Evolutionary conservation across 2,113 vertebrate species (phyloP), one percentile per base, ranked within the genome.

Genomic region (Tetraodon nigroviridis): DNA sequence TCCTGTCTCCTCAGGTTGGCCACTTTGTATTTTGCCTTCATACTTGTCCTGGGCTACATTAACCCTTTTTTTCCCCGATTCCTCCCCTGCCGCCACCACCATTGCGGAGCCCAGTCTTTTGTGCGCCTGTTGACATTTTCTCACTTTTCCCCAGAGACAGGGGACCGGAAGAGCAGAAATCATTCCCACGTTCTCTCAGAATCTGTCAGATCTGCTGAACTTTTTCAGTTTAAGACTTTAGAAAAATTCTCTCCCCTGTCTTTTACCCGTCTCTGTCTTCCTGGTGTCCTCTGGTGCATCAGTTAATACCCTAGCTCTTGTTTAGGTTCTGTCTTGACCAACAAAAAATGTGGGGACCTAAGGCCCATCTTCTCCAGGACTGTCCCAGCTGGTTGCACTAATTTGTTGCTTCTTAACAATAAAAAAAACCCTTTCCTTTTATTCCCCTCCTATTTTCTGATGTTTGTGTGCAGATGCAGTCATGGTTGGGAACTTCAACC

Each of bases 401-500:
- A 42, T 29, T 18, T 51, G 41, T 45, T 50, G 15, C 29, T 48
- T 53, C 29, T 45, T 37, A 13, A 7, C 13, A 12, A 16, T 52
- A 55, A 45, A 59, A 53, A 41, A 55, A 46, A 53, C 17, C 56
- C 18, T 17, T 37, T 58, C 75, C 44, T 76, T 45, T 50, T 8
- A n/a, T 11, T 44, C 41, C 3, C 41, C 6, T 11, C 12, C 16
- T 8, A 13, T 44, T 44, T 44, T 44, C 16, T 44, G 24, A 27
- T 5, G 24, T 20, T 69, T 80, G 59, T 67, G 42, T 79, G 67
- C 59, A 86, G 81, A 87, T 90, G 88, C 88, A 90, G 86, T 90
- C 91, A 16, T 90, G 86, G 85, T 76, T 81, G 70, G 79, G 89
- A 82, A 89, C 90, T 84, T 88, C 89, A 91, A 93, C 83, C 90